phyloP scores from a whole-genome alignment of 2,113 vertebrate genomes.

The Tupaia tana region DNA sequence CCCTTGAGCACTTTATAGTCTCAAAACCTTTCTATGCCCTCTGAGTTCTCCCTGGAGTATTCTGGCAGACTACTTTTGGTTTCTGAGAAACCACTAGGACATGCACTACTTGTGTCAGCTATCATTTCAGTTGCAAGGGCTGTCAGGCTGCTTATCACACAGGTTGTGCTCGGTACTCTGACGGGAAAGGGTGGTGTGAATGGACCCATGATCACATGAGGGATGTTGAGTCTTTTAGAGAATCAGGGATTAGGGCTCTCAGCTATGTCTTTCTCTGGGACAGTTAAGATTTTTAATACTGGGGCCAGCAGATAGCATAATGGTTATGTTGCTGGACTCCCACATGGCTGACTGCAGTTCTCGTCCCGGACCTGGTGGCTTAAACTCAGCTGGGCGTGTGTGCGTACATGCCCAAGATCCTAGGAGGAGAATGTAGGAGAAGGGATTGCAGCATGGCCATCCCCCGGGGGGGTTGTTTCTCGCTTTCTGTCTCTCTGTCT shows the following conservation, averaged over 20 bases:
- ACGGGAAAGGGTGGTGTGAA: neutral
- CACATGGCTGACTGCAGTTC: too few species aligned
- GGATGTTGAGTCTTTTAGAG: neutral
- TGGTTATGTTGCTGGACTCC: too few species aligned
- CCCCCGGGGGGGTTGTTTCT: too few species aligned
- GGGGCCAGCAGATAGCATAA: too few species aligned
- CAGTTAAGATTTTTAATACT: conserved; percentile 48
- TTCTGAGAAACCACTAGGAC: neutral
- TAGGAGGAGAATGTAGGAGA: too few species aligned
- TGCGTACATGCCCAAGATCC: too few species aligned
- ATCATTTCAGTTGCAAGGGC: neutral
- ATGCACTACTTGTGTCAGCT: neutral
- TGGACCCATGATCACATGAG: neutral
- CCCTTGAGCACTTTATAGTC: neutral
- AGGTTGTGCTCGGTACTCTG: neutral
- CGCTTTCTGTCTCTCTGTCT: too few species aligned
- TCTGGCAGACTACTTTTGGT: neutral
- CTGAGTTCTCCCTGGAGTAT: conserved; percentile 8
- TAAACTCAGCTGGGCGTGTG: too few species aligned
- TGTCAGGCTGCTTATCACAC: neutral
- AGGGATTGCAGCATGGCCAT: too few species aligned
- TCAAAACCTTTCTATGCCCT: neutral
- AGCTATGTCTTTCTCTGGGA: conserved; percentile 30
- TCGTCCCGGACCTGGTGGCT: too few species aligned
- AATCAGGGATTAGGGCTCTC: neutral